Percentiles rank a stretch among this genome's conserved stretches.
phyloP scores from a whole-genome alignment of 2,888 invertebrate species.

The Orgyia antiqua region DNA sequence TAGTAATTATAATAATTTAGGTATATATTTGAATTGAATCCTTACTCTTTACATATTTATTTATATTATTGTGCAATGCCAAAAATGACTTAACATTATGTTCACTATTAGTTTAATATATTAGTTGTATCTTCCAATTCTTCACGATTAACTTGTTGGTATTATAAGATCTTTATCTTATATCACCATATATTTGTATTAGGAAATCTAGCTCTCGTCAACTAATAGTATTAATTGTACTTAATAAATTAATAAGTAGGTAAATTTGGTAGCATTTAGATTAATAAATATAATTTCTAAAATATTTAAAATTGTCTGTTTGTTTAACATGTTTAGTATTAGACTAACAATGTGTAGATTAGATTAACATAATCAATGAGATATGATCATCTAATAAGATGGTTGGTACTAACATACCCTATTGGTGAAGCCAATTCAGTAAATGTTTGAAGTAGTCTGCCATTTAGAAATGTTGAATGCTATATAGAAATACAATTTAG shows the following conservation, averaged over 20 bases:
- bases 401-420: constrained; percentile 65
- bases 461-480: constrained; percentile 52
- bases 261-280: constrained; percentile 64
- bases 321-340: constrained; percentile 77
- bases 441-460: constrained; percentile 52
- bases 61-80: constrained; percentile 57
- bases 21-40: constrained; percentile 42
- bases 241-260: constrained; percentile 67
- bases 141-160: constrained; percentile 43
- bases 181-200: constrained; percentile 45
- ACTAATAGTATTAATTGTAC: constrained; percentile 72
- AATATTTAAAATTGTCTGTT: constrained; percentile 73
- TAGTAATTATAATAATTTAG: constrained; percentile 42
- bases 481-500: constrained; percentile 47
- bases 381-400: constrained; percentile 40
- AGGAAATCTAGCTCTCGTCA: constrained; percentile 55
- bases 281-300: constrained; percentile 75
- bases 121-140: constrained; percentile 50
- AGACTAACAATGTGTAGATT: constrained; percentile 76
- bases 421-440: constrained; percentile 50
- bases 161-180: constrained; percentile 45
- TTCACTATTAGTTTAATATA: constrained; percentile 52
- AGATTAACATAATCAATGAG: constrained; percentile 62
- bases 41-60: constrained; percentile 51
- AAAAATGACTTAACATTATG: constrained; percentile 48